Conservation (phyloP, 2,888 invertebrate species). For the Teinopalpus imperialis region DNA sequence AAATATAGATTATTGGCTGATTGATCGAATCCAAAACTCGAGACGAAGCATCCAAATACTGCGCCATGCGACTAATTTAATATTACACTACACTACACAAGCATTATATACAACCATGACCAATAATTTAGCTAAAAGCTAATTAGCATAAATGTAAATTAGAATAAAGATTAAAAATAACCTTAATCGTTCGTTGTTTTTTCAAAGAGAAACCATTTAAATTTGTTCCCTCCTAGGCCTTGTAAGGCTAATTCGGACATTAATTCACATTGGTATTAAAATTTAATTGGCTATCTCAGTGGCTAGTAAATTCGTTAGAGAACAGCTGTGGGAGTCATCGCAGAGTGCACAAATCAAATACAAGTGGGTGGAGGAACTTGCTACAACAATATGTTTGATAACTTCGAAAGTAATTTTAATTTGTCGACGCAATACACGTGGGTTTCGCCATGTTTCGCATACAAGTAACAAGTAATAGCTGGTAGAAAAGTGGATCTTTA, state of each 20-base stretch:
- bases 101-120: too few relatives aligned
- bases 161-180: too few relatives aligned
- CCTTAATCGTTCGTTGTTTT: background rate
- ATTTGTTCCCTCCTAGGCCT: conserved; percentile 5
- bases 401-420: conserved; percentile 38
- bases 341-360: conserved; percentile 17
- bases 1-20: too few relatives aligned
- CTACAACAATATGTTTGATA: conserved; percentile 20
- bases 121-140: too few relatives aligned
- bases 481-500: conserved; percentile 71
- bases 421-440: conserved; percentile 42
- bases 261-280: conserved; percentile 12
- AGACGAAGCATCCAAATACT: too few relatives aligned
- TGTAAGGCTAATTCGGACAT: conserved; percentile 9
- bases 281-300: conserved; percentile 21
- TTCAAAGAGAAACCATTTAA: conserved; percentile 1
- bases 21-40: too few relatives aligned
- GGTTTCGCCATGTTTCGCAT: conserved; percentile 42
- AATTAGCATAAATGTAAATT: too few relatives aligned
- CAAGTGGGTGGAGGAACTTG: conserved; percentile 14
- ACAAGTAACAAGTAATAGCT: conserved; percentile 47
- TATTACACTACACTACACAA: too few relatives aligned
- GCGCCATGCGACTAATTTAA: too few relatives aligned
- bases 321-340: conserved; percentile 18
- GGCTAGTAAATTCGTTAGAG: conserved; percentile 23